Conservation (phyloP, 2,888 invertebrate genomes). For the Pomacea canaliculata region DNA sequence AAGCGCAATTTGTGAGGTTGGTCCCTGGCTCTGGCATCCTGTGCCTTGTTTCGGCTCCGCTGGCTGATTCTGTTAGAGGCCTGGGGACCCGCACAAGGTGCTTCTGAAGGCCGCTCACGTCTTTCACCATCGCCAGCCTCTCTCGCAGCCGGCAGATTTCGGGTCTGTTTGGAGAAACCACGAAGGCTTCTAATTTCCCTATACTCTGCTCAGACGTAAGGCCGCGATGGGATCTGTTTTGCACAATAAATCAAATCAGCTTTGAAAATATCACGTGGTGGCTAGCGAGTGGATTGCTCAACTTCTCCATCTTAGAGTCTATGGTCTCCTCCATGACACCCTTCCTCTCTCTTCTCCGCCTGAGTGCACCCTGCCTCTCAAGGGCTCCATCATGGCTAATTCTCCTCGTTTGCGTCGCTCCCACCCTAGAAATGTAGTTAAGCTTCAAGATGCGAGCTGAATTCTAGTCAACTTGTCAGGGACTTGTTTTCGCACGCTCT, state of each 20-base stretch:
- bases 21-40: constrained; percentile 8
- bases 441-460: constrained; percentile 22
- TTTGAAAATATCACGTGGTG: constrained; percentile 23
- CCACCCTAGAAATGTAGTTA: constrained; percentile 32
- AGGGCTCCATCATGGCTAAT: constrained; percentile 25
- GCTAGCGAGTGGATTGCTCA: constrained; percentile 2
- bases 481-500: constrained; percentile 25
- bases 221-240: constrained; percentile 27
- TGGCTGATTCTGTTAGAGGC: constrained; percentile 23
- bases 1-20: constrained; percentile 1
- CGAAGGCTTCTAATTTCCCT: background rate
- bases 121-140: background rate
- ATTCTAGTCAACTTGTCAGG: constrained; percentile 28
- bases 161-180: constrained; percentile 1
- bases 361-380: constrained; percentile 9
- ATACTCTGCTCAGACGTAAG: background rate
- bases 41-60: constrained; percentile 15
- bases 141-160: background rate
- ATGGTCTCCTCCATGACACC: background rate
- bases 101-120: constrained; percentile 8
- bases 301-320: background rate
- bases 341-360: constrained; percentile 6
- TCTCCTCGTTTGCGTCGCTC: constrained; percentile 20
- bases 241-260: constrained; percentile 22
- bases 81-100: constrained; percentile 1